These are phyloP conservation scores for Trididemnum miniatum DNA, from an alignment of 23 tunicate species.

Conservation along the genomic window DNA sequence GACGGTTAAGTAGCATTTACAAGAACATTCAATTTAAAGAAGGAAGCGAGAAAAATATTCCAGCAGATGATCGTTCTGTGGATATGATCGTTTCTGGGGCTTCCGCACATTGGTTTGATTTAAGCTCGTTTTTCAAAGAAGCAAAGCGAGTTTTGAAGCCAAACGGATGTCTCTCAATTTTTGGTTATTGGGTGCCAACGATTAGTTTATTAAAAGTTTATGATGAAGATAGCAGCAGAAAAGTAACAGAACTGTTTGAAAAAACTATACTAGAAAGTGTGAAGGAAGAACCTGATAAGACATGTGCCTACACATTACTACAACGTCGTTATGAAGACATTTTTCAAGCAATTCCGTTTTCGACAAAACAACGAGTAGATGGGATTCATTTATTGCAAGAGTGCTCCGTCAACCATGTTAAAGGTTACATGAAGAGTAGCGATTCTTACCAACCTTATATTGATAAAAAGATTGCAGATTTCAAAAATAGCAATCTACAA, in stretches of 20 bases:
- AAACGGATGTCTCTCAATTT: slow-evolving; percentile 37
- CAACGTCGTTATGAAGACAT: background rate
- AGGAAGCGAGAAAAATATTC: slow-evolving; percentile 36
- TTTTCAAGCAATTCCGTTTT: slow-evolving; percentile 11
- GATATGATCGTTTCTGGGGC: slow-evolving; percentile 42
- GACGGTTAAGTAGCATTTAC: background rate
- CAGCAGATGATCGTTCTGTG: slow-evolving; percentile 23
- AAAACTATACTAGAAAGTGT: slow-evolving; percentile 3
- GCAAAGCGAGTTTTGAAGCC: slow-evolving; percentile 38
- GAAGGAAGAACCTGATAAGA: background rate
- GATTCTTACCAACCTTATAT: slow-evolving; percentile 18
- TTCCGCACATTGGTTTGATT: slow-evolving; percentile 56
- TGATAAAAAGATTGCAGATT: background rate
- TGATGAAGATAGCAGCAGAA: background rate
- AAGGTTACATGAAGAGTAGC: slow-evolving; percentile 8
- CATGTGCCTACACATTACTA: background rate
- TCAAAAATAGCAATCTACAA: background rate
- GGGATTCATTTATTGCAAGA: background rate
- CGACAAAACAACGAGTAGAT: background rate
- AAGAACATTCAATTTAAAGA: slow-evolving; percentile 35
- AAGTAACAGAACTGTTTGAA: background rate
- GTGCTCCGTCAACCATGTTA: background rate
- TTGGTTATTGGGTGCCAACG: slow-evolving; percentile 35
- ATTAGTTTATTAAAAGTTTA: background rate
- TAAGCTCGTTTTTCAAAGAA: slow-evolving; percentile 30